Percentiles rank a stretch among this genome's conserved stretches.
phyloP scores from a whole-genome alignment of 2,888 invertebrate species.

The Temnothorax unifasciatus region DNA sequence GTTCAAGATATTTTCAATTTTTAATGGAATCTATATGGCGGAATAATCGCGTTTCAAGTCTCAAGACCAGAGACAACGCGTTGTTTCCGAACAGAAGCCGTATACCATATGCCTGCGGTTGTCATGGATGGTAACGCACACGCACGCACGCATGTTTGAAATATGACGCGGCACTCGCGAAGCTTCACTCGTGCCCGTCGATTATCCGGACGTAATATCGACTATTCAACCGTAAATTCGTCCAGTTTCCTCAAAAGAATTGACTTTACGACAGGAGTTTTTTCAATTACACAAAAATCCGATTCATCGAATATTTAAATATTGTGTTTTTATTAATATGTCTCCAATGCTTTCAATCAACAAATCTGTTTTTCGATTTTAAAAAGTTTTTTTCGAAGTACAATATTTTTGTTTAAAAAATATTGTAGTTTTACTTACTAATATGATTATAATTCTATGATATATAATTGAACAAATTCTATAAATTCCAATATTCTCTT shows the following conservation, averaged over 20 bases:
- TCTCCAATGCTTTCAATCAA: neutral
- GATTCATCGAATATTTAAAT: neutral
- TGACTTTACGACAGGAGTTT: neutral
- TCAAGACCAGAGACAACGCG: slow-evolving; percentile 59
- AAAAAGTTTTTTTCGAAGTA: neutral
- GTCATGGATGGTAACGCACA: slow-evolving; percentile 67
- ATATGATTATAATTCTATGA: neutral
- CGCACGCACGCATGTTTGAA: slow-evolving; percentile 66
- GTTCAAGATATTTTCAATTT: neutral
- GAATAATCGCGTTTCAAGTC: slow-evolving; percentile 24
- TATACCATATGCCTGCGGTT: slow-evolving; percentile 74
- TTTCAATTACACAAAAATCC: neutral
- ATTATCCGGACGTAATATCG: slow-evolving; percentile 80
- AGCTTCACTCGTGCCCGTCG: slow-evolving; percentile 79
- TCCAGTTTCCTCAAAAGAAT: slow-evolving; percentile 24
- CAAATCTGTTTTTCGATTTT: neutral
- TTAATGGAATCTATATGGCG: slow-evolving; percentile 5
- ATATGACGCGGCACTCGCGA: slow-evolving; percentile 75
- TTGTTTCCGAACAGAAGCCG: slow-evolving; percentile 83
- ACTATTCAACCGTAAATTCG: slow-evolving; percentile 70
- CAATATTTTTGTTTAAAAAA: neutral
- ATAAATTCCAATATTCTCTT: neutral
- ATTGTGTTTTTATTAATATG: neutral
- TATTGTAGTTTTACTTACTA: neutral
- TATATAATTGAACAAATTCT: neutral